Conservation (phyloP, 1,140 invertebrate species). For the Charaxes varanes region DNA sequence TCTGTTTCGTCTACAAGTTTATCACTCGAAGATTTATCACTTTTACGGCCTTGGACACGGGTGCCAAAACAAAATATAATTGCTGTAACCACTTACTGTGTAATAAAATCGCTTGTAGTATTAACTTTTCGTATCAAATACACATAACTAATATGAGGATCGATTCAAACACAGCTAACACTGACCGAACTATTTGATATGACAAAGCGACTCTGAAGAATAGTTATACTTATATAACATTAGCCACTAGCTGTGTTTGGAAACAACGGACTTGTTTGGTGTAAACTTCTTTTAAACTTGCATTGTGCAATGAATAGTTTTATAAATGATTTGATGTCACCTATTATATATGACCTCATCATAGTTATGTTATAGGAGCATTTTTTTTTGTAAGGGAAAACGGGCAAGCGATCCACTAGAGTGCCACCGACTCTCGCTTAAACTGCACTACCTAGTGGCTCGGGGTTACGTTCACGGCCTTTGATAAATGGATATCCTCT, state of each 20-base stretch:
- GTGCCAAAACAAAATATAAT: too few relatives aligned
- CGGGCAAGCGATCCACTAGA: too few relatives aligned
- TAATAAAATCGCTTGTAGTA: background rate
- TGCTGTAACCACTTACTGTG: conserved; percentile 3
- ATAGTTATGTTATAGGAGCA: too few relatives aligned
- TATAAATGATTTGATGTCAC: conserved; percentile 13
- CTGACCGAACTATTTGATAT: background rate
- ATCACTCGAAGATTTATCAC: too few relatives aligned
- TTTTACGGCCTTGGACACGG: too few relatives aligned
- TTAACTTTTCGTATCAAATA: background rate
- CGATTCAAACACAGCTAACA: too few relatives aligned
- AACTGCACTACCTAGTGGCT: too few relatives aligned
- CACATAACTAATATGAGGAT: background rate
- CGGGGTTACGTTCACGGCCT: too few relatives aligned
- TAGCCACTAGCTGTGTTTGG: conserved; percentile 17
- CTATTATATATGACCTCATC: conserved; percentile 9
- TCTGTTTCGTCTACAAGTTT: too few relatives aligned
- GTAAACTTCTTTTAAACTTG: conserved; percentile 14
- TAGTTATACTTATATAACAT: conserved; percentile 15
- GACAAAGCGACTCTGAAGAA: conserved; percentile 10
- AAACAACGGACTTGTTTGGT: conserved; percentile 28
- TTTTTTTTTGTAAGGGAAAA: too few relatives aligned
- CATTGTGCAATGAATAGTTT: conserved; percentile 12
- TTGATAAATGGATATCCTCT: too few relatives aligned
- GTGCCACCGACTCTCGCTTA: too few relatives aligned